Base-by-base conservation (phyloP, 92 coral and sea anemone genomes). In the Umimayanthus kanabou region DNA sequence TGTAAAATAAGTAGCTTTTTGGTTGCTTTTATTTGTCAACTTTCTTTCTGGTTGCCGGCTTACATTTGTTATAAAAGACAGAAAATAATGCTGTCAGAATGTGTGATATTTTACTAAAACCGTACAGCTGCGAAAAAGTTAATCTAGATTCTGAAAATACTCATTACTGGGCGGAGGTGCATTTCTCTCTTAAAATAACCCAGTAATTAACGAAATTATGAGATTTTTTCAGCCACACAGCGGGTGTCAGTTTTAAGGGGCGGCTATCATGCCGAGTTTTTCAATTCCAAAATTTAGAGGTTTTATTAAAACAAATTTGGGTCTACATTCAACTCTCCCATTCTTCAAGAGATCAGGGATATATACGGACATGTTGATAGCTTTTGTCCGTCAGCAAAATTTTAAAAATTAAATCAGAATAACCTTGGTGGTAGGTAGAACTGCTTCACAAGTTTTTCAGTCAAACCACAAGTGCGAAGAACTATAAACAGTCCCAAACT, bases 111-210 rank as follows among this genome's bases (percentile, higher is more conserved):
- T 71, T 26, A 25, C 30, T 71, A 14, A 78, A 78, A 78, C 26
- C 10, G 10, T 30, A 50, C 33, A 78, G 65, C 65, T 79, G 65
- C 82, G 7, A 79, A 79, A 79, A 79, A 79, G 29, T 45, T 23
- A 50, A 79, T 79, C 39, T 26, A 50, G 77, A 30, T 73, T 6
- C 23, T 4, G 42, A 37, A 73, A 33, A 20, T 37, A 26, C 42
- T 39, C 23, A 37, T 73, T 73, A 73, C 42, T 13, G 42, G 77
- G 77, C 47, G 47, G 77, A 73, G 77, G 42, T 30, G 22, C 20
- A 0, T 2, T 5, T 30, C 43, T 73, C n/a, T 73, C 25, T 73
- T 73, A 73, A 73, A 33, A 73, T 73, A 73, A 73, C 33, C 77
- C 42, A 73, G 23, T 13, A 16, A 30, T 37, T 73, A 73, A 20